Conservation (phyloP, 2,888 invertebrate species). For the Pemphredon lugubris region DNA sequence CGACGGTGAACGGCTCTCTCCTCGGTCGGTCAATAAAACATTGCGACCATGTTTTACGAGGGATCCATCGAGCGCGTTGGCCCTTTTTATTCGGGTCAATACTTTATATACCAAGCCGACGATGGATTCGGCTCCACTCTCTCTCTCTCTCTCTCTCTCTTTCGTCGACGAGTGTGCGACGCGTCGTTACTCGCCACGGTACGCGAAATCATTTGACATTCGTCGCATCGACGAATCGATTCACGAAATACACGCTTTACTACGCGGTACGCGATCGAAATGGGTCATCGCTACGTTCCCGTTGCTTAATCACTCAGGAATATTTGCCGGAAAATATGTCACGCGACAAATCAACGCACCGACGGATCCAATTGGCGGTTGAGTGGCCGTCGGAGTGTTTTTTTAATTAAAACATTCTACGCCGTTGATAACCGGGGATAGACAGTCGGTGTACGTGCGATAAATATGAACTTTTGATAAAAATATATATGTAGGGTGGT, state of each 20-base stretch:
- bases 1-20: conserved; percentile 19
- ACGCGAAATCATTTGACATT: conserved; percentile 5
- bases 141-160: no score
- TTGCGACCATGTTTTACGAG: conserved; percentile 51
- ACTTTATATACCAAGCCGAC: conserved; percentile 29
- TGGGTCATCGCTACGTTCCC: conserved; percentile 10
- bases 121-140: conserved; percentile 7
- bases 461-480: no score
- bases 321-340: conserved; percentile 1
- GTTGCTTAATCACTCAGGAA: conserved; percentile 1
- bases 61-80: conserved; percentile 37
- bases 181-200: neutral
- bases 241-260: neutral
- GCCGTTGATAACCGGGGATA: no score
- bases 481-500: no score
- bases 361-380: neutral
- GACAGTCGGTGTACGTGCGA: no score
- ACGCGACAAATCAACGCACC: conserved; percentile 1
- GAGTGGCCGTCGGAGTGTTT: neutral
- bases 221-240: neutral
- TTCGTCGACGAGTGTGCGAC: neutral
- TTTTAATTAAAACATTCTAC: conserved; percentile 6
- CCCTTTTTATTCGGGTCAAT: conserved; percentile 46
- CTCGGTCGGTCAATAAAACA: conserved; percentile 50
- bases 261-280: neutral